Conservation (phyloP, 2,797 vertebrate species). For the Merluccius polli region DNA sequence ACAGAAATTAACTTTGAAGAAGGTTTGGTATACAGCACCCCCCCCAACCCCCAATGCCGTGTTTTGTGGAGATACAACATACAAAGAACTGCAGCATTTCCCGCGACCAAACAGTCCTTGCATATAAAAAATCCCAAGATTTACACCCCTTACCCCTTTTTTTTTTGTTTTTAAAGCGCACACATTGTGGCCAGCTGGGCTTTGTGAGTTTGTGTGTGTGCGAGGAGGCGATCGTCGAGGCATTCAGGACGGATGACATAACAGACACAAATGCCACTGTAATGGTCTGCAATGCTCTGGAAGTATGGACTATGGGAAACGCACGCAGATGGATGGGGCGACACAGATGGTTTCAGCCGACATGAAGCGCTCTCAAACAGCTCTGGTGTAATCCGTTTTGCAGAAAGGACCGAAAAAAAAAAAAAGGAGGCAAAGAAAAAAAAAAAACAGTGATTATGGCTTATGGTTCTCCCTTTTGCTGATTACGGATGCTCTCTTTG, state of each 20-base stretch:
- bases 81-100: not conserved
- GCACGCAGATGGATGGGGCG: conserved; percentile 61
- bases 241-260: conserved; percentile 66
- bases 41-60: not conserved
- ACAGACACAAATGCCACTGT: conserved; percentile 46
- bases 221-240: conserved; percentile 58
- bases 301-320: conserved; percentile 63
- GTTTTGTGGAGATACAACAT: not conserved
- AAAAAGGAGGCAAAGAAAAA: conserved; percentile 18
- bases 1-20: not conserved
- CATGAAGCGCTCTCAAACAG: conserved; percentile 64
- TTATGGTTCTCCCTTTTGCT: conserved; percentile 66
- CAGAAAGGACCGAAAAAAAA: conserved; percentile 42
- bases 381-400: conserved; percentile 73
- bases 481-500: conserved; percentile 74
- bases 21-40: not conserved
- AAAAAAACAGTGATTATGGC: conserved; percentile 50
- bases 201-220: conserved; percentile 47
- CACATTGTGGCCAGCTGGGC: conserved; percentile 64
- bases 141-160: not conserved
- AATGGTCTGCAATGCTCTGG: conserved; percentile 57
- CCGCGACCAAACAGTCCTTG: not conserved
- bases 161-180: conserved; percentile 5
- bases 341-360: conserved; percentile 72
- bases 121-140: not conserved